Conservation (phyloP, 2,888 invertebrate species). For the Dysmachus trigonus region DNA sequence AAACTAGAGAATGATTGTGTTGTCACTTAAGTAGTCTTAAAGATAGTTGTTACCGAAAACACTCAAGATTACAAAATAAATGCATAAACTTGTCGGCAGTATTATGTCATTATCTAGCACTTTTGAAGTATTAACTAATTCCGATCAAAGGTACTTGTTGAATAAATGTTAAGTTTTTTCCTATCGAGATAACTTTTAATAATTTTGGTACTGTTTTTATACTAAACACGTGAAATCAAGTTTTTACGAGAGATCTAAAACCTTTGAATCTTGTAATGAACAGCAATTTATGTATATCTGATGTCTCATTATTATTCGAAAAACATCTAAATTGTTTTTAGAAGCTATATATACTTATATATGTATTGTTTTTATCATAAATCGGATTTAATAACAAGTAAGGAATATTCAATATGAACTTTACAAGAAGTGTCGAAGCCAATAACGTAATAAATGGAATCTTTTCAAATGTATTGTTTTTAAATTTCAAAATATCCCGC, state of each 20-base stretch:
- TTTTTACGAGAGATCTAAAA: not conserved
- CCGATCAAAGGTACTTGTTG: not conserved
- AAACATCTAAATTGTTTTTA: conserved; percentile 7
- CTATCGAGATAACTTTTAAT: not conserved
- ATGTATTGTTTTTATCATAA: conserved; percentile 8
- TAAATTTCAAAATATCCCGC: not conserved
- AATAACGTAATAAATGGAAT: conserved; percentile 35
- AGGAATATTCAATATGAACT: conserved; percentile 8
- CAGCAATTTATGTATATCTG: conserved; percentile 18
- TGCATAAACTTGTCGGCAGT: conserved; percentile 18
- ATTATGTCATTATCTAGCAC: conserved; percentile 34
- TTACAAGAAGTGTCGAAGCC: conserved; percentile 24
- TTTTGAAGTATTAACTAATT: conserved; percentile 18
- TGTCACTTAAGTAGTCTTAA: conserved; percentile 14
- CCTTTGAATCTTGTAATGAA: not conserved
- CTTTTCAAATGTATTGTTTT: not conserved
- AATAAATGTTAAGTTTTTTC: conserved; percentile 16
- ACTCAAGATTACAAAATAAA: not conserved
- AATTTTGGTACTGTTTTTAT: conserved; percentile 31
- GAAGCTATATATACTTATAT: not conserved
- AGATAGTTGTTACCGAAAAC: conserved; percentile 21
- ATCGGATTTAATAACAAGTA: conserved; percentile 12
- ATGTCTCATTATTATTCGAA: conserved; percentile 13
- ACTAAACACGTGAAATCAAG: not conserved
- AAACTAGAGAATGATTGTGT: conserved; percentile 8